phyloP scores from a whole-genome alignment of 1,140 invertebrate genomes.

The Vanessa tameamea region DNA sequence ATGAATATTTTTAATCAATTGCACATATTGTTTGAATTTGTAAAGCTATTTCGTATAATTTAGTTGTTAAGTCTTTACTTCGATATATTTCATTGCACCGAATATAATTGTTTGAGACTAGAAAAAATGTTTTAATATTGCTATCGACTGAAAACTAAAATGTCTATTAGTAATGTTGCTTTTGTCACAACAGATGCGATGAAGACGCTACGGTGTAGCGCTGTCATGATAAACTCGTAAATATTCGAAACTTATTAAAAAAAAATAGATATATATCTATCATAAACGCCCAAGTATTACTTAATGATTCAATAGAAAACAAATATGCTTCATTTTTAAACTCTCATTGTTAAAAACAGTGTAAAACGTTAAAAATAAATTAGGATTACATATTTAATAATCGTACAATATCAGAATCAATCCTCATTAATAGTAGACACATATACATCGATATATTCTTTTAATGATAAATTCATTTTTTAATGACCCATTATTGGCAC shows the following conservation, averaged over 20 bases:
- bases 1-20: conserved; percentile 46
- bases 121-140: conserved; percentile 11
- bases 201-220: conserved; percentile 25
- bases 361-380: conserved; percentile 13
- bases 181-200: neutral
- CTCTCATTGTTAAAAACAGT: conserved; percentile 11
- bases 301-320: conserved; percentile 7
- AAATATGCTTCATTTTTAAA: conserved; percentile 11
- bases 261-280: conserved; percentile 13
- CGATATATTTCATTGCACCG: conserved; percentile 36
- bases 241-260: conserved; percentile 19
- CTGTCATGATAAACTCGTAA: conserved; percentile 32
- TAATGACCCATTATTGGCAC: conserved; percentile 34
- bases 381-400: conserved; percentile 4
- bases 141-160: neutral
- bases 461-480: conserved; percentile 17
- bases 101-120: conserved; percentile 33
- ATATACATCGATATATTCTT: conserved; percentile 4
- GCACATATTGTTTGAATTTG: conserved; percentile 40
- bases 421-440: conserved; percentile 14
- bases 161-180: neutral
- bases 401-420: conserved; percentile 6
- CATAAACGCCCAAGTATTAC: neutral
- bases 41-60: conserved; percentile 37
- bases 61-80: conserved; percentile 17